A percentile compares a stretch with the other conserved stretches of the same genome.
These are phyloP conservation scores for Gari tellinella DNA, from an alignment of 2,888 invertebrate species.

Conservation along the genomic window DNA sequence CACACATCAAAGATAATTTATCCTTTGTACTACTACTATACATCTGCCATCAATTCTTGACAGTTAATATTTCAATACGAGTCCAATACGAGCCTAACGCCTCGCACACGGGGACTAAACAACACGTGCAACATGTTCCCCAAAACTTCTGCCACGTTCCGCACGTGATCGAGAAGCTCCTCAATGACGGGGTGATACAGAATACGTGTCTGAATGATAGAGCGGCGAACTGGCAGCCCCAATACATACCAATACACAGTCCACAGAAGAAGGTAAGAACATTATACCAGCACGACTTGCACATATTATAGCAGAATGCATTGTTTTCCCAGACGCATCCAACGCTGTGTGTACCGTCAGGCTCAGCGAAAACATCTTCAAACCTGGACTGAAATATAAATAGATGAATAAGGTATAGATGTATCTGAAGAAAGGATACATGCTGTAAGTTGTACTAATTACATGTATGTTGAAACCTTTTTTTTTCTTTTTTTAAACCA, in stretches of 20 bases:
- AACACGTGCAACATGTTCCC: constrained; percentile 86
- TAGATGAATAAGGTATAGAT: no score
- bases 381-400: constrained; percentile 62
- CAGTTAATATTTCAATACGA: constrained; percentile 51
- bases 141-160: constrained; percentile 69
- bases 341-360: constrained; percentile 78
- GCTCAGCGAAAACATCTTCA: constrained; percentile 78
- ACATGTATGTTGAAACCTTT: no score
- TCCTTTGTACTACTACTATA: no score
- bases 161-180: constrained; percentile 88
- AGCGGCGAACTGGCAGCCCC: constrained; percentile 84
- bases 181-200: constrained; percentile 89
- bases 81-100: constrained; percentile 60
- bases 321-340: constrained; percentile 90
- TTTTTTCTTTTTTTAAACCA: no score
- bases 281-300: constrained; percentile 89
- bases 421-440: no score
- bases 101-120: constrained; percentile 88
- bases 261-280: constrained; percentile 88
- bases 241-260: constrained; percentile 88
- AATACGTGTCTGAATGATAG: constrained; percentile 89
- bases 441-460: no score
- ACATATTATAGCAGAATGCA: constrained; percentile 87
- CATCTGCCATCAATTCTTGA: no score
- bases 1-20: no score